These are phyloP conservation scores for Luscinia megarhynchos DNA, from an alignment of 2,797 vertebrate species.

Conservation along the genomic window DNA sequence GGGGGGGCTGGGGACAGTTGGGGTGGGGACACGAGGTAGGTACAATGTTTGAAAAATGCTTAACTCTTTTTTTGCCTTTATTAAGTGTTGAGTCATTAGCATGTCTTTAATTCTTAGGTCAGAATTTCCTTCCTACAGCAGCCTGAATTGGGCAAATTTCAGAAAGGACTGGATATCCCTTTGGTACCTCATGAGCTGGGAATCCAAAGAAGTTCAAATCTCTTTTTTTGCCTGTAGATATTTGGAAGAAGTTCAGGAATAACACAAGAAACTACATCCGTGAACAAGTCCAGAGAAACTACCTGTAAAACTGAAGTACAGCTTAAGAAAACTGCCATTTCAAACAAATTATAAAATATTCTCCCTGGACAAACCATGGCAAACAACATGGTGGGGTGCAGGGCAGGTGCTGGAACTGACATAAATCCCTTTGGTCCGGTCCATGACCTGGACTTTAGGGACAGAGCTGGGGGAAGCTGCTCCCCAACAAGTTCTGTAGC, in stretches of 20 bases:
- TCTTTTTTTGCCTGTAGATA: slow-evolving; percentile 6
- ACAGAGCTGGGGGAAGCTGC: neutral
- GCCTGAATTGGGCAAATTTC: neutral
- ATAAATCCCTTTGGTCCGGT: neutral
- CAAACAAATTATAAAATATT: neutral
- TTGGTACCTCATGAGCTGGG: neutral
- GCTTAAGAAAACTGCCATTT: neutral
- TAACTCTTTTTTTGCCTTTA: neutral
- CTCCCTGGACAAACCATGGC: neutral
- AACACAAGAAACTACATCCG: neutral
- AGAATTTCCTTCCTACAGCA: neutral
- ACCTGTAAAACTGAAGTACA: neutral
- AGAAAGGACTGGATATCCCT: neutral
- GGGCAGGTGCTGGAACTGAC: neutral
- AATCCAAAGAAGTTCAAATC: neutral
- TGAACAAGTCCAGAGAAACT: neutral
- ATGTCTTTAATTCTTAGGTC: neutral
- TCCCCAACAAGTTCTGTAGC: neutral
- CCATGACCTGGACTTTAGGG: neutral
- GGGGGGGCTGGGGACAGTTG: neutral
- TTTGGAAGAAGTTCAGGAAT: slow-evolving; percentile 10
- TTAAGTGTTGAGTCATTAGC: neutral
- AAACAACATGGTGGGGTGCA: neutral
- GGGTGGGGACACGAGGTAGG: neutral
- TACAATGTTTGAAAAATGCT: neutral